Conservation (phyloP, 1,140 invertebrate genomes). For the Drosophila arawakana region DNA sequence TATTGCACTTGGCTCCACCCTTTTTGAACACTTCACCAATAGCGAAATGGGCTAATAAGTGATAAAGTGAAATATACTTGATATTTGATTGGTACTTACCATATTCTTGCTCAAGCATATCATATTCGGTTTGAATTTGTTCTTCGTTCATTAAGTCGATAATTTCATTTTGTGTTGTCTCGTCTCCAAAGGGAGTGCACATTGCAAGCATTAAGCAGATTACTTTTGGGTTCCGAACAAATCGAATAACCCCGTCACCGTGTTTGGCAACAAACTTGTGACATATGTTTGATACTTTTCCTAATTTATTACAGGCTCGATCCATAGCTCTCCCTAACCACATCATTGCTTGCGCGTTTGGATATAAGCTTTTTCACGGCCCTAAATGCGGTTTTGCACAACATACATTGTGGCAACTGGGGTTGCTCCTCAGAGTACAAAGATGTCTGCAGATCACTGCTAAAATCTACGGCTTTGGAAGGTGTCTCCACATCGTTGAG, state of each 20-base stretch:
- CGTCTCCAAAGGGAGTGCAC: constrained; percentile 11
- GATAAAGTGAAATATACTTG: too few species aligned
- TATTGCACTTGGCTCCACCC: too few species aligned
- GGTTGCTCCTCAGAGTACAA: constrained; percentile 85
- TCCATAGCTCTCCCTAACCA: constrained; percentile 8
- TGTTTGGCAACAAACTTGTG: constrained; percentile 7
- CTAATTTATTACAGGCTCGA: constrained; percentile 10
- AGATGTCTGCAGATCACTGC: too few species aligned
- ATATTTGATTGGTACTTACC: too few species aligned
- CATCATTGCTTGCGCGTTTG: constrained; percentile 2
- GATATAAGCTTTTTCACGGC: background rate
- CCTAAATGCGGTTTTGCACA: constrained; percentile 13
- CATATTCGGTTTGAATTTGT: background rate
- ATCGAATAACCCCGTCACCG: constrained; percentile 9
- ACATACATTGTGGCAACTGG: background rate
- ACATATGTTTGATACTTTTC: background rate
- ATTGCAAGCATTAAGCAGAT: constrained; percentile 15
- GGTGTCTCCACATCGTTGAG: too few species aligned
- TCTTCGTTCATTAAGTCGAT: background rate
- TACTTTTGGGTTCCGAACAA: constrained; percentile 12
- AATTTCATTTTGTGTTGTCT: background rate
- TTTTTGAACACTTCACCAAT: too few species aligned
- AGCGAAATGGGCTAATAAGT: too few species aligned
- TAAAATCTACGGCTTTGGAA: too few species aligned
- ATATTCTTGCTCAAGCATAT: too few species aligned